Base-by-base conservation (phyloP, 2,797 vertebrate genomes). In the Myotis myotis region DNA sequence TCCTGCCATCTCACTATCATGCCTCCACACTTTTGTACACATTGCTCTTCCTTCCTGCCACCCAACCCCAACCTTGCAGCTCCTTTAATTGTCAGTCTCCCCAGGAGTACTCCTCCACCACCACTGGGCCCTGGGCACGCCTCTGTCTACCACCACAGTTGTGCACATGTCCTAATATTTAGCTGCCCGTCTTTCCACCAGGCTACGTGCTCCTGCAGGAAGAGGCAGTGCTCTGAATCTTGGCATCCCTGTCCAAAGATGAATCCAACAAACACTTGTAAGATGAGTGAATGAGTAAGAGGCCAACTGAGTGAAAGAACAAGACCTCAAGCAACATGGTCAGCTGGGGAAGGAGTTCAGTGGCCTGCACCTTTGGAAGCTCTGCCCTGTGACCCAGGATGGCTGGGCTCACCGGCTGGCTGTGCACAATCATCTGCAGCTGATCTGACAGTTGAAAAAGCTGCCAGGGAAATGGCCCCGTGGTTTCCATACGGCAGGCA, bases 1-100 rank as follows among this genome's bases (percentile, higher is more conserved):
- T 33, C 79, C 70, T 57, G 44, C 13, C 36, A 13, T 17, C 81
- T 68, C 1, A 5, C 51, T 12, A 20, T 57, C 33, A 25, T 5
- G 6, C 19, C 6, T 4, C 13, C 16, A 17, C 1, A 2, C 16
- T 15, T 36, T 23, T 15, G 25, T 4, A 41, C 53, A 2, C 0
- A 6, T 7, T 55, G 38, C 30, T 64, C 66, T 70, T 90, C 15
- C 33, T 33, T 72, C 66, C 36, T 41, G 41, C 25, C 0, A 1
- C 51, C 11, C 38, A 55, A 6, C 8, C 30, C 47, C 30, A 7
- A 11, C 51, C 74, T 60, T 11, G 12, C 47, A 80, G 53, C 57
- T 70, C 68, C 11, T 6, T n/a, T 66, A 85, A 71, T 38, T 19
- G 5, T 12, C 20, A 8, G 0, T 38, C 36, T 85, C 38, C 41